Base-by-base conservation (phyloP, 92 coral and sea anemone genomes). In the Epizoanthus stellaris region DNA sequence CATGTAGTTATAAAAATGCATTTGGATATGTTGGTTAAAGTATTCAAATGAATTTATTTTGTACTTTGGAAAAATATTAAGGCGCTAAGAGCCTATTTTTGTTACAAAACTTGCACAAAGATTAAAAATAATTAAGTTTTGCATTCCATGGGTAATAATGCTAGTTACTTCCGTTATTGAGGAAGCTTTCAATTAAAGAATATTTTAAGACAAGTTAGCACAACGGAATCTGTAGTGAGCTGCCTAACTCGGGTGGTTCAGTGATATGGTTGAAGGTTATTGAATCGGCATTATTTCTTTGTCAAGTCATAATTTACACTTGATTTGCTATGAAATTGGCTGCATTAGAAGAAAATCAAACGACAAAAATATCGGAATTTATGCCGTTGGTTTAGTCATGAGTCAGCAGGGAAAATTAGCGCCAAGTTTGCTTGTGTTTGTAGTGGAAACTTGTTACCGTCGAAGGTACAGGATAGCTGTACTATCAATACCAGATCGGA, bases 21-120 rank as follows among this genome's bases (percentile, higher is more conserved):
- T 79, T 63, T 79, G 83, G 67, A 79, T 79, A 79, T 79, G 83
- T 79, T 15, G 11, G 69, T 76, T 40, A 64, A 79, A 62, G 72
- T 63, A 79, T 79, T 79, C 83, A 79, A 64, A 79, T 79, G 83
- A 63, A 64, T 40, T 77, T 79, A 79, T 79, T 79, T 79, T 79
- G 83, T 79, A 79, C 54, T 59, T 61, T 43, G 19, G 42, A 79
- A 67, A 62, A 10, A 79, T 59, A 39, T 43, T 43, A 62, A 67
- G 83, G 83, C 83, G 47, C 60, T 9, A 63, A 63, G 65, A 42
- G 83, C 83, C 83, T 79, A 79, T 79, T 79, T 79, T 79, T 79
- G 83, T 79, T 79, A 79, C 83, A 79, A 30, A 79, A 40, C 71
- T 40, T 79, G 57, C 70, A 40, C 67, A 63, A 45, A 52, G 5